A percentile compares a stretch with the other conserved stretches of the same genome.
phyloP scores from a whole-genome alignment of 2,113 vertebrate genomes.

The Erythrocercus mccallii region DNA sequence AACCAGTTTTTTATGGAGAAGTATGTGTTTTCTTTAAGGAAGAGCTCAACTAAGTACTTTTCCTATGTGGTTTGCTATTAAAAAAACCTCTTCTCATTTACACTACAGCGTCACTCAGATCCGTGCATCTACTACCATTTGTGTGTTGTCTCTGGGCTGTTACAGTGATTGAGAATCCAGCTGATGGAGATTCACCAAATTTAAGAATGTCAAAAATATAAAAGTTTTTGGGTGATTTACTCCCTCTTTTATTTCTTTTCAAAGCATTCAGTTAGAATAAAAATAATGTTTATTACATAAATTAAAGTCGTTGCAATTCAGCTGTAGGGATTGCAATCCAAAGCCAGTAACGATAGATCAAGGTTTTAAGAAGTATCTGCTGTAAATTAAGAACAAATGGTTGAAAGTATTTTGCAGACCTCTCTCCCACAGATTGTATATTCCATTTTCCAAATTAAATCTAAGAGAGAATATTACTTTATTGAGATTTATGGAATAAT shows the following conservation, averaged over 20 bases:
- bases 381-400: conserved; percentile 60
- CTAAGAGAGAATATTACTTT: conserved; percentile 66
- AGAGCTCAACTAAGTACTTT: neutral
- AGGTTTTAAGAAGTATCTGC: conserved; percentile 54
- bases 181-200: neutral
- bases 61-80: neutral
- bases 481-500: conserved; percentile 73
- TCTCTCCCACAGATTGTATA: conserved; percentile 70
- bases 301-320: conserved; percentile 52
- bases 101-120: neutral
- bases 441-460: conserved; percentile 73
- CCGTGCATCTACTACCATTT: neutral
- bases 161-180: neutral
- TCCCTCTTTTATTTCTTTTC: neutral
- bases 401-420: conserved; percentile 59
- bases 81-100: neutral
- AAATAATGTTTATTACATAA: conserved; percentile 47
- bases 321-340: conserved; percentile 30
- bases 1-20: neutral
- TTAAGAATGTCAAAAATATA: neutral
- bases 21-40: neutral
- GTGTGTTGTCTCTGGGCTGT: neutral
- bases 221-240: neutral
- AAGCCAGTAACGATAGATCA: conserved; percentile 28
- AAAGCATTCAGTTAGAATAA: neutral